Percentiles rank a stretch among this genome's conserved stretches.
phyloP scores from a whole-genome alignment of 2,888 invertebrate genomes.

The Sesamia inferens region DNA sequence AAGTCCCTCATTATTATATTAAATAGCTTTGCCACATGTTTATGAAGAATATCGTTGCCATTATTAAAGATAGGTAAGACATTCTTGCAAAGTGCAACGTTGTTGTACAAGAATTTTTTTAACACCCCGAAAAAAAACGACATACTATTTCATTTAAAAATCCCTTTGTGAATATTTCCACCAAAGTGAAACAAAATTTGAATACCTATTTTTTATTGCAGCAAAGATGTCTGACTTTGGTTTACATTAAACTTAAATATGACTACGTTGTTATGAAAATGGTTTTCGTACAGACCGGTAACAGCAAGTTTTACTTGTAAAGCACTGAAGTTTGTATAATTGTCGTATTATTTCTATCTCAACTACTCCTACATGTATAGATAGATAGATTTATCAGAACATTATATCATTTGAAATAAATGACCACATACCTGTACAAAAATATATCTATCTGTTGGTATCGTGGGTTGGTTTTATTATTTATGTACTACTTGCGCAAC shows the following conservation, averaged over 20 bases:
- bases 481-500: too few species aligned
- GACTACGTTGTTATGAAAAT: conserved; percentile 24
- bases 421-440: neutral
- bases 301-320: neutral
- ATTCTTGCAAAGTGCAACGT: neutral
- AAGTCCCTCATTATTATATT: neutral
- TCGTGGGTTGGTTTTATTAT: too few species aligned
- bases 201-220: conserved; percentile 13
- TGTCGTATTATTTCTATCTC: neutral
- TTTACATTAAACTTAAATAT: conserved; percentile 3
- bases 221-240: conserved; percentile 21
- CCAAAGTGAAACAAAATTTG: conserved; percentile 1
- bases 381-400: neutral
- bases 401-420: neutral
- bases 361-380: neutral
- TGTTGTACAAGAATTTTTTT: neutral
- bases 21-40: neutral
- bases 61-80: neutral
- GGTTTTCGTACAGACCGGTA: neutral
- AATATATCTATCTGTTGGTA: neutral
- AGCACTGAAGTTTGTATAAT: conserved; percentile 7
- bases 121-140: neutral
- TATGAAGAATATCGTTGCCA: neutral
- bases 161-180: conserved; percentile 7
- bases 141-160: conserved; percentile 12